Conservation (phyloP, 2,888 invertebrate species). For the Apotomis capreana region DNA sequence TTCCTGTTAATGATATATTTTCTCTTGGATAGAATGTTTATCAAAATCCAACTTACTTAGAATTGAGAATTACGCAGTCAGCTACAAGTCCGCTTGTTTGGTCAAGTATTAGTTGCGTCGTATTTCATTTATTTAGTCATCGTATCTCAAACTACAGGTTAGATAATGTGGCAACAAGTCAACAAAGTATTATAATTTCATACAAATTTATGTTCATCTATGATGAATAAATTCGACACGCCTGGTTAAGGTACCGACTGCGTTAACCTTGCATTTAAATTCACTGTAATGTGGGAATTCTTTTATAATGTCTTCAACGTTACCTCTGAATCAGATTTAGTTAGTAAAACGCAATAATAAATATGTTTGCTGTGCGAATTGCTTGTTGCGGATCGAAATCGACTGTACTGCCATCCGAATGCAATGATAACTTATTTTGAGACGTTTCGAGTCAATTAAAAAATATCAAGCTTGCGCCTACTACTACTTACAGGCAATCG, state of each 20-base stretch:
- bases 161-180: slow-evolving; percentile 3
- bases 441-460: no score
- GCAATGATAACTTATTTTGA: no score
- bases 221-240: slow-evolving; percentile 38
- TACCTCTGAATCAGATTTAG: slow-evolving; percentile 69
- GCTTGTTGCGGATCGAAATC: slow-evolving; percentile 42
- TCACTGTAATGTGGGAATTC: slow-evolving; percentile 74
- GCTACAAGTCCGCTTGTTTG: neutral
- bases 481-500: no score
- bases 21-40: no score
- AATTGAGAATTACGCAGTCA: neutral
- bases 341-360: slow-evolving; percentile 57
- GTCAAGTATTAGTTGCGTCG: slow-evolving; percentile 5
- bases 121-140: slow-evolving; percentile 1
- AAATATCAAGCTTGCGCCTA: no score
- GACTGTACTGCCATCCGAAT: neutral
- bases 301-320: slow-evolving; percentile 60
- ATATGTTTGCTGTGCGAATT: slow-evolving; percentile 57
- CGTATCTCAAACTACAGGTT: neutral
- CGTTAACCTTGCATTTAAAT: slow-evolving; percentile 69
- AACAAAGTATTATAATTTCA: slow-evolving; percentile 24
- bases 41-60: no score
- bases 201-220: slow-evolving; percentile 19
- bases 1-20: no score
- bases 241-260: slow-evolving; percentile 39